A percentile compares a stretch with the other conserved stretches of the same genome.
phyloP scores from a whole-genome alignment of 2,797 vertebrate genomes.

The Chelon auratus region DNA sequence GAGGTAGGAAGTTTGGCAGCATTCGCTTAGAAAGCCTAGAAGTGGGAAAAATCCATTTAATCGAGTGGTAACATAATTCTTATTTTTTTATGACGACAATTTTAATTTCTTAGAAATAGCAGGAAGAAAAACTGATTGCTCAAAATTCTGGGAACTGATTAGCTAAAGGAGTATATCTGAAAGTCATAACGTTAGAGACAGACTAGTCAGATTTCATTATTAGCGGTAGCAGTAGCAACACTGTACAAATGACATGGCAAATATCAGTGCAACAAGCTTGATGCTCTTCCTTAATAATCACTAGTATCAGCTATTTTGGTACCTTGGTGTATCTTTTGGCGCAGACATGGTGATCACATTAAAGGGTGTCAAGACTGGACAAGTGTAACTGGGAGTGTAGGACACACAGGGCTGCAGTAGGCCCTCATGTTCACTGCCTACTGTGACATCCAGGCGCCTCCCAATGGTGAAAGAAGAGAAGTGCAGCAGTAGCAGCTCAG shows the following conservation, averaged over 20 bases:
- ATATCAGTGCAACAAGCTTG: neutral
- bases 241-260: neutral
- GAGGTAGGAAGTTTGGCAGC: conserved; percentile 89
- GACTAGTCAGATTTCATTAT: neutral
- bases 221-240: neutral
- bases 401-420: conserved; percentile 81
- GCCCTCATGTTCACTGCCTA: conserved; percentile 84
- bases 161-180: too few relatives aligned
- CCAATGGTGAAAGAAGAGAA: conserved; percentile 91
- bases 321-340: conserved; percentile 70
- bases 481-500: conserved; percentile 91
- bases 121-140: too few relatives aligned
- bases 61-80: neutral
- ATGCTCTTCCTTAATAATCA: neutral
- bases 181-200: neutral
- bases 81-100: neutral
- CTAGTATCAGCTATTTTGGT: neutral
- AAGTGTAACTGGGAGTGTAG: conserved; percentile 75
- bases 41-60: neutral
- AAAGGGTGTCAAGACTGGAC: conserved; percentile 23
- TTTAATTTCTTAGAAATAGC: too few relatives aligned
- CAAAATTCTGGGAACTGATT: too few relatives aligned
- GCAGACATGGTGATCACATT: conserved; percentile 76
- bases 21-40: conserved; percentile 81
- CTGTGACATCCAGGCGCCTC: conserved; percentile 86